phyloP scores from a whole-genome alignment of 23 tunicate genomes.

The Diplosoma virens region DNA sequence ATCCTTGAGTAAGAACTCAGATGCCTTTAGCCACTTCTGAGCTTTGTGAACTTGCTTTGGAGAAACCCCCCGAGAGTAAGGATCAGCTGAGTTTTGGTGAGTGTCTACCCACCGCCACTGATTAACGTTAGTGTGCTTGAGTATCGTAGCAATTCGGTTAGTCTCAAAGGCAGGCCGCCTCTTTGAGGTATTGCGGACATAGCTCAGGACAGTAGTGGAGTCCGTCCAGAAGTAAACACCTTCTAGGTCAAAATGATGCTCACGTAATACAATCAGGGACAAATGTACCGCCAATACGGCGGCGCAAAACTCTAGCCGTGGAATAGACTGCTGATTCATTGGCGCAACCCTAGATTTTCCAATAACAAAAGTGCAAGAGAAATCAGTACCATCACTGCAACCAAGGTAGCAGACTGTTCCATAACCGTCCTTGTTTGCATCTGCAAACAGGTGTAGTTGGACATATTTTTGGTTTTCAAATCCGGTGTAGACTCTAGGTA shows the following conservation, averaged over 20 bases:
- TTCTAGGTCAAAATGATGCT: not conserved
- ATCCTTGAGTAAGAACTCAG: not conserved
- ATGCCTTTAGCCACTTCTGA: not conserved
- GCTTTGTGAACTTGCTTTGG: not conserved
- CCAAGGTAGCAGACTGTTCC: slow-evolving; percentile 29
- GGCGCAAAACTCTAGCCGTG: slow-evolving; percentile 21
- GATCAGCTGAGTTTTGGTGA: not conserved
- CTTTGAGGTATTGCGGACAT: slow-evolving; percentile 9
- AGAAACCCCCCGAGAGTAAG: not conserved
- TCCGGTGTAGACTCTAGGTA: slow-evolving; percentile 3
- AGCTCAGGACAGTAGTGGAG: slow-evolving; percentile 22
- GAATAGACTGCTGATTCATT: not conserved
- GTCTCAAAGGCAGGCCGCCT: slow-evolving; percentile 27
- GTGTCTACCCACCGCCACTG: slow-evolving; percentile 30
- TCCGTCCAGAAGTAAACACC: slow-evolving; percentile 7
- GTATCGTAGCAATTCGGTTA: slow-evolving; percentile 27
- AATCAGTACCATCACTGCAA: not conserved
- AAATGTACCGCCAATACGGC: slow-evolving; percentile 25
- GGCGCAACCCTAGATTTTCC: slow-evolving; percentile 22
- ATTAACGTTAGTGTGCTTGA: not conserved
- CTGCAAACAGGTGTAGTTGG: slow-evolving; percentile 35
- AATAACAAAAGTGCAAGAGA: not conserved
- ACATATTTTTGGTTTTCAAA: not conserved
- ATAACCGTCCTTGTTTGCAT: slow-evolving; percentile 21
- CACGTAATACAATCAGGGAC: not conserved